These are phyloP conservation scores for Meleagris gallopavo DNA, from an alignment of 2,113 vertebrate genomes.

Conservation along the genomic window DNA sequence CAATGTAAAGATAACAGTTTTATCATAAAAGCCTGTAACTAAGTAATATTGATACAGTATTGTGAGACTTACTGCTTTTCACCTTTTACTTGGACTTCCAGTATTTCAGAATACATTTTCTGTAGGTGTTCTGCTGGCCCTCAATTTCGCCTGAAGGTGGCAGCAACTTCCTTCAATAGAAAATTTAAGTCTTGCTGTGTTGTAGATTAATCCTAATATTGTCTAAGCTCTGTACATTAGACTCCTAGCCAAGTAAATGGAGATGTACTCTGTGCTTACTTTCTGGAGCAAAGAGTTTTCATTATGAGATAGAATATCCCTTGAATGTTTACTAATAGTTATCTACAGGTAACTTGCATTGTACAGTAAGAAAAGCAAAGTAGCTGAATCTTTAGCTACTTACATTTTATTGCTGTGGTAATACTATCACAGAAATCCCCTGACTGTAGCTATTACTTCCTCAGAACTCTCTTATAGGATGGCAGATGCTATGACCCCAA, in stretches of 20 bases:
- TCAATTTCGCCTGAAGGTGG: constrained; percentile 69
- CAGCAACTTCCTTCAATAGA: constrained; percentile 63
- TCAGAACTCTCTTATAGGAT: neutral
- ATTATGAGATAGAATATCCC: neutral
- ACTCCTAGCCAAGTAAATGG: neutral
- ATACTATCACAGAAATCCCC: neutral
- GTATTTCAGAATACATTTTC: rapidly evolving
- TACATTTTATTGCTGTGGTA: neutral
- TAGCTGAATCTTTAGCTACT: neutral
- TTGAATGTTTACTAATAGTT: constrained; percentile 14
- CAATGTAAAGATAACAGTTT: neutral
- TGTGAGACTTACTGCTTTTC: neutral
- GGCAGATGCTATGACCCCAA: neutral
- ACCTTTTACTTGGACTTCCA: neutral
- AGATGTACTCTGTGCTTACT: neutral
- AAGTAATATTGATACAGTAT: neutral
- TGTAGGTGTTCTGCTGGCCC: neutral
- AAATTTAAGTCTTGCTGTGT: neutral
- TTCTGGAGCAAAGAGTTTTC: constrained; percentile 22
- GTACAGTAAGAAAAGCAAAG: neutral
- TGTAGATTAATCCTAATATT: neutral
- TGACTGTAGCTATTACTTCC: neutral
- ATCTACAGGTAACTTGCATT: neutral
- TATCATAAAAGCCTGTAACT: neutral
- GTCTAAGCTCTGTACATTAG: neutral